Evolutionary conservation across 1,140 invertebrate genomes (phyloP), one percentile per base, ranked within the genome.

Genomic region (Potamilus streckersoni): DNA sequence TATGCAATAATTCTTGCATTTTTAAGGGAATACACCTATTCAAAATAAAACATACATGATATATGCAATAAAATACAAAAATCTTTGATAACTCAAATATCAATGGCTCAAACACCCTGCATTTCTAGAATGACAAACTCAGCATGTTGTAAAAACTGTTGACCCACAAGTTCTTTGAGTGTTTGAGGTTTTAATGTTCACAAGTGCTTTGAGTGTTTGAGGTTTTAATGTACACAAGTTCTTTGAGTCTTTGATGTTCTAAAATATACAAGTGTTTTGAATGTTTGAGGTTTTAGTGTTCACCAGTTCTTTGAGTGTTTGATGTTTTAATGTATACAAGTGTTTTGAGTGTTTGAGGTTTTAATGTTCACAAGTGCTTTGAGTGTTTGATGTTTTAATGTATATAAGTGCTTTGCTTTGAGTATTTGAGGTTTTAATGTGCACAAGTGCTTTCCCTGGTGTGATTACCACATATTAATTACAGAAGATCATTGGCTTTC

Each of bases 401-500:
- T n/a, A n/a, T n/a, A n/a, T n/a, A n/a, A n/a, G n/a, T n/a, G n/a
- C n/a, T n/a, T n/a, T n/a, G n/a, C n/a, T 20, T 62, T 62, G n/a
- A n/a, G n/a, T 23, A 2, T 23, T 23, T 23, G 23, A 23, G 23
- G 23, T 23, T 23, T 2, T 23, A 23, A 23, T 23, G 23, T 23
- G 56, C 38, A 56, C 67, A 19, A 56, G 55, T 56, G 84, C 79
- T 78, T 85, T 84, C 12, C 87, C 87, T n/a, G 87, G 87, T 1
- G 87, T 70, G 73, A 85, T 85, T 19, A 84, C 84, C 60, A 88
- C 72, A 73, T 78, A 79, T 1, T 86, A 70, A 71, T 87, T 84
- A 62, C 80, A 69, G 59, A 6, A 86, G 58, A 69, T 86, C 85
- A 67, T 80, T 83, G 27, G 84, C 79, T 78, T 85, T 84, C 12